Conservation (phyloP, 2,888 invertebrate species). For the Stenchaetothrips biformis region DNA sequence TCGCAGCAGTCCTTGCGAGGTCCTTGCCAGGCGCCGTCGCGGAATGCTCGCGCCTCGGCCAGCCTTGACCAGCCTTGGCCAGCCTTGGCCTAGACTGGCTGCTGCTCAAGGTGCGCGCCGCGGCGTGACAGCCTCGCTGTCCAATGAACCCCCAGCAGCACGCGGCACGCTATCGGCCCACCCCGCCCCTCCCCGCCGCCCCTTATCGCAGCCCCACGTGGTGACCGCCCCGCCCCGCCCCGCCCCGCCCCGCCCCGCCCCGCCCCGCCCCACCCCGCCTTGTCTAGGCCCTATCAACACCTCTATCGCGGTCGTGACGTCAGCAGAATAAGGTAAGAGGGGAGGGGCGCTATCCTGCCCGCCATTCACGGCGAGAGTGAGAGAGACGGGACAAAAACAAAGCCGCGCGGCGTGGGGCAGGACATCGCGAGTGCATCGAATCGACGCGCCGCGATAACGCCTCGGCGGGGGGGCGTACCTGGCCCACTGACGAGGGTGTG, state of each 20-base stretch:
- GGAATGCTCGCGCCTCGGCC: background rate
- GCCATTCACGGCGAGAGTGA: background rate
- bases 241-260: background rate
- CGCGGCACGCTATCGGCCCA: background rate
- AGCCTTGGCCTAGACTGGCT: background rate
- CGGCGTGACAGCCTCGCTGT: background rate
- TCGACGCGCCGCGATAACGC: too few relatives aligned
- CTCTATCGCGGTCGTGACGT: conserved; percentile 15
- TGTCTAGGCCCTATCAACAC: conserved; percentile 10
- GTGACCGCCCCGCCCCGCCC: too few relatives aligned
- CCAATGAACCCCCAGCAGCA: background rate
- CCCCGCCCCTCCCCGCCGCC: background rate
- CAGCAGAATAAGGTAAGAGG: background rate
- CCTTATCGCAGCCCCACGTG: background rate
- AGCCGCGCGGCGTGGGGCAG: background rate
- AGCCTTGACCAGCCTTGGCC: background rate
- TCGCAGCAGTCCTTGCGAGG: background rate
- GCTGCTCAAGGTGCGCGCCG: background rate
- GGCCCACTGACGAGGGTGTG: too few relatives aligned
- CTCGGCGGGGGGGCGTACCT: too few relatives aligned
- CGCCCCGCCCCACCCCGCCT: background rate
- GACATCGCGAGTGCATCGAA: background rate
- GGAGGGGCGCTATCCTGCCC: too few relatives aligned
- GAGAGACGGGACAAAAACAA: background rate
- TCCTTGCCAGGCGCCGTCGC: background rate